These are phyloP conservation scores for Malaclemys terrapin DNA, from an alignment of 2,113 vertebrate genomes.

Conservation along the genomic window DNA sequence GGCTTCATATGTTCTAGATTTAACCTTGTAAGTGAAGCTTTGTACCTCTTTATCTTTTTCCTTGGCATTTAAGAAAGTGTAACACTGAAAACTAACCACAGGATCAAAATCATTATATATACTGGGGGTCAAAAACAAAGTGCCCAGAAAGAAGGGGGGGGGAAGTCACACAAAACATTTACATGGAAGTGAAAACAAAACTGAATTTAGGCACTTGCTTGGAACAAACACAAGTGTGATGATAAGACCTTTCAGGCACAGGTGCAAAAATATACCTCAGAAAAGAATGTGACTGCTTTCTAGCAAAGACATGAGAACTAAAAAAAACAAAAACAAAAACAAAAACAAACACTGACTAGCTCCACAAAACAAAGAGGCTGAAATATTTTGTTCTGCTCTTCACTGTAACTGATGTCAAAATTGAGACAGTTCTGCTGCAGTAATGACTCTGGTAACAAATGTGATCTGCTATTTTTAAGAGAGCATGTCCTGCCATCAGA, in stretches of 20 bases:
- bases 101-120: not conserved
- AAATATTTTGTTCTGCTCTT: not conserved
- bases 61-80: not conserved
- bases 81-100: not conserved
- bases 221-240: not conserved
- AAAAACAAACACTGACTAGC: not conserved
- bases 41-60: not conserved
- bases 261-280: not conserved
- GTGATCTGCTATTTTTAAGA: rapidly evolving
- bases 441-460: not conserved
- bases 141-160: not conserved
- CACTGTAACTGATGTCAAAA: not conserved
- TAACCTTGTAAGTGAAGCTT: not conserved
- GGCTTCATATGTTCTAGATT: not conserved
- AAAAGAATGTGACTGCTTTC: not conserved
- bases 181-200: rapidly evolving
- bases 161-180: not conserved
- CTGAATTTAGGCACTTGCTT: not conserved
- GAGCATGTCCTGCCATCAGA: rapidly evolving
- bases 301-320: not conserved
- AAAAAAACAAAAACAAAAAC: not conserved
- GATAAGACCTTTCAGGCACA: not conserved
- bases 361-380: not conserved
- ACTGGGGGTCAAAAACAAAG: not conserved
- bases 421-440: not conserved